Conservation (phyloP, 1,140 invertebrate species). For the Drosophila teissieri region DNA sequence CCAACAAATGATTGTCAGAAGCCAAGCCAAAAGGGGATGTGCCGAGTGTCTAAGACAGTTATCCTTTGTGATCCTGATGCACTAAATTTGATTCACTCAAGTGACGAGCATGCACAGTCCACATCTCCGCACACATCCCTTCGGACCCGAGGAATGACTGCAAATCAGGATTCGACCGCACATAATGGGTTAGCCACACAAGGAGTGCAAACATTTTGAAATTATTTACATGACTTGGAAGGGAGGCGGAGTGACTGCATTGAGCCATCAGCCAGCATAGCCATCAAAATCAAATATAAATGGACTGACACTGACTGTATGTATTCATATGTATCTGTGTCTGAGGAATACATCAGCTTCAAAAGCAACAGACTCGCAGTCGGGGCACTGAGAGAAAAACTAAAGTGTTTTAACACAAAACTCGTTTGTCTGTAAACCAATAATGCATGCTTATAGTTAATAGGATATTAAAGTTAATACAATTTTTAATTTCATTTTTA, state of each 20-base stretch:
- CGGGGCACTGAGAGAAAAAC: slow-evolving; percentile 1
- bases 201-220: slow-evolving; percentile 66
- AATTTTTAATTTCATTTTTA: too few relatives aligned
- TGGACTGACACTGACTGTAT: slow-evolving; percentile 56
- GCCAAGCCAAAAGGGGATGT: slow-evolving; percentile 20
- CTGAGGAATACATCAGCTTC: slow-evolving; percentile 54
- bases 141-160: slow-evolving; percentile 24
- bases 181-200: slow-evolving; percentile 67
- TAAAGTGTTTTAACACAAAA: neutral
- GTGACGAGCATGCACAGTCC: slow-evolving; percentile 32
- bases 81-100: slow-evolving; percentile 73
- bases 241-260: slow-evolving; percentile 30
- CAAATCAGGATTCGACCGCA: slow-evolving; percentile 70
- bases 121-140: neutral
- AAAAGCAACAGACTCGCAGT: slow-evolving; percentile 56
- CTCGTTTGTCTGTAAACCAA: too few relatives aligned
- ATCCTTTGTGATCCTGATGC: slow-evolving; percentile 31
- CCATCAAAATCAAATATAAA: slow-evolving; percentile 82
- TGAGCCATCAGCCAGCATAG: slow-evolving; percentile 68
- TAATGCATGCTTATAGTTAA: too few relatives aligned
- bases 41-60: slow-evolving; percentile 31
- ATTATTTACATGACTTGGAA: slow-evolving; percentile 51
- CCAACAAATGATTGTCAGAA: slow-evolving; percentile 63
- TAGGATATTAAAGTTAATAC: too few relatives aligned
- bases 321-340: slow-evolving; percentile 32